These are phyloP conservation scores for Dryoscopus gambensis DNA, from an alignment of 2,113 vertebrate species.

Conservation along the genomic window DNA sequence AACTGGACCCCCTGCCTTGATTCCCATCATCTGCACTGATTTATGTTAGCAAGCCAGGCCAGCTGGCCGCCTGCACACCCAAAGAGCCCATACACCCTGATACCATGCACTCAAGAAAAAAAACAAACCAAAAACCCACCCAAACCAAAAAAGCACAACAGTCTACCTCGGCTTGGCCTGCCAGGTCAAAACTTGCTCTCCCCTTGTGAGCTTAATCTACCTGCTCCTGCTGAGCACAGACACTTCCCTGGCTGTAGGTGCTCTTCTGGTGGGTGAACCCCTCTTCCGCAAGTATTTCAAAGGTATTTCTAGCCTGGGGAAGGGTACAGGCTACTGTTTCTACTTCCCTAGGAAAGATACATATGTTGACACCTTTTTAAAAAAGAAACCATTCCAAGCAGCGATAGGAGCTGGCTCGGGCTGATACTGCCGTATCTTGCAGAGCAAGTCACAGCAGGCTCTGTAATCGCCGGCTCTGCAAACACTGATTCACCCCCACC, in stretches of 20 bases:
- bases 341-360: background rate
- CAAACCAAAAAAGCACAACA: background rate
- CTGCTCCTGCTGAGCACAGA: background rate
- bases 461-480: background rate
- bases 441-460: background rate
- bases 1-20: slow-evolving; percentile 23
- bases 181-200: background rate
- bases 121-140: background rate
- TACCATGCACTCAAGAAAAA: background rate
- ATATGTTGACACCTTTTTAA: background rate
- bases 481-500: background rate
- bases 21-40: slow-evolving; percentile 24
- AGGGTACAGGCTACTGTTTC: background rate
- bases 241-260: background rate
- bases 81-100: background rate
- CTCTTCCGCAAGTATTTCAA: background rate
- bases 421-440: background rate
- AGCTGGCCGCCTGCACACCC: background rate
- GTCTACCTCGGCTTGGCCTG: background rate
- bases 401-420: rapidly evolving
- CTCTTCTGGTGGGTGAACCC: background rate
- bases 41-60: background rate
- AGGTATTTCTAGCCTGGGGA: background rate
- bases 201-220: background rate
- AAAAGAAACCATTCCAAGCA: background rate